Evolutionary conservation across 2,113 vertebrate species (phyloP).

Genomic region (Planiliza haematocheilus): DNA sequence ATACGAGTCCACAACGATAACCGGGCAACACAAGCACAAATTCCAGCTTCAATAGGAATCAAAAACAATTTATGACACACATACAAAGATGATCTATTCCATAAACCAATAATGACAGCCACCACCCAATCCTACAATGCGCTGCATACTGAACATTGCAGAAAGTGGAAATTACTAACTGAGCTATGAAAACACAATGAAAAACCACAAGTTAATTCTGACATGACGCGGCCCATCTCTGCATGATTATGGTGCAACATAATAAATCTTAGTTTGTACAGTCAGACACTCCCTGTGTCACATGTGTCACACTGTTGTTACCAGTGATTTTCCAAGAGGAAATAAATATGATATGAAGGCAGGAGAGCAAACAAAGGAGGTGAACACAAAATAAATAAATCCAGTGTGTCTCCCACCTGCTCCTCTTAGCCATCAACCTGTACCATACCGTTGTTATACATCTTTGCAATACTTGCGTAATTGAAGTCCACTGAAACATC

Average conservation of each 20-base stretch:
- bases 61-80: too few relatives aligned
- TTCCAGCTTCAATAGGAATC: too few relatives aligned
- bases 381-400: constrained; percentile 14
- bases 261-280: constrained; percentile 30
- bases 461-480: not conserved
- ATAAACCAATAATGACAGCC: constrained; percentile 17
- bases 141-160: not conserved
- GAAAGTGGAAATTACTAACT: not conserved
- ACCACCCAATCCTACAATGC: constrained; percentile 6
- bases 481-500: not conserved
- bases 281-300: constrained; percentile 19
- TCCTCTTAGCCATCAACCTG: constrained; percentile 5
- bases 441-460: not conserved
- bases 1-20: too few relatives aligned
- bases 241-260: constrained; percentile 11
- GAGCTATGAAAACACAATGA: constrained; percentile 29
- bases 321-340: constrained; percentile 11
- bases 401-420: not conserved
- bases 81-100: constrained; percentile 4
- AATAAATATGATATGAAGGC: not conserved
- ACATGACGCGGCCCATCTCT: constrained; percentile 13
- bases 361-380: not conserved
- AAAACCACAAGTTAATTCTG: constrained; percentile 5
- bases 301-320: not conserved
- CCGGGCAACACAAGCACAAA: too few relatives aligned